Base-by-base conservation (phyloP, 1,140 invertebrate species). In the Drosophila erecta region DNA sequence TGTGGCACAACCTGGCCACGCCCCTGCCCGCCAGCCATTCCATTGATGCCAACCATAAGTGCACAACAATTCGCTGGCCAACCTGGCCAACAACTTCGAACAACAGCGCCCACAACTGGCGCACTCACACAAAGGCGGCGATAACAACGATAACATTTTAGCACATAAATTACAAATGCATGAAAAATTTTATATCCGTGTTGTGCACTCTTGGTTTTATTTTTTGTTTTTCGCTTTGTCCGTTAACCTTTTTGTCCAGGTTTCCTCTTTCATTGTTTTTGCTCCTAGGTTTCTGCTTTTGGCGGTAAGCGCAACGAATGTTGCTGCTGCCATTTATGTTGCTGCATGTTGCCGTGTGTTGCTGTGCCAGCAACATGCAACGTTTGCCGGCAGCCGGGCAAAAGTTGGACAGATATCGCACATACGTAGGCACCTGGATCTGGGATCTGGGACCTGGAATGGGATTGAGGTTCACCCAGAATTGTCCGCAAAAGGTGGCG, bases 111-210 rank as follows among this genome's bases (percentile, higher is more conserved):
- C 27, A 43, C 41, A 65, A 24, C 43, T 12, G 24, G 27, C 46
- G 33, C 54, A 67, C 75, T 51, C 40, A 76, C 69, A 86, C 78
- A 86, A 81, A 87, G 74, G 78, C 65, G 61, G 73, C 83, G 83
- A 86, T 86, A 86, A 86, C 83, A 86, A 87, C 83, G 83, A 86
- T 86, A 86, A 86, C 83, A 86, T 86, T 86, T 86, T 86, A 86
- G 83, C 83, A 86, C 83, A 86, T 86, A 87, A 86, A 86, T 86
- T 87, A 86, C 83, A 83, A 86, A 86, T 86, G 87, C 83, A 86
- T 86, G 83, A 79, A 86, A 86, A 86, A 86, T 87, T 87, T 81
- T 79, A 87, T 80, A 70, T 83, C 81, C 83, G 69, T 86, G 83
- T 87, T 86, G 64, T 87, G 74, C 61, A 81, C 57, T 87, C 77